Evolutionary conservation across 2,113 vertebrate species (phyloP), one percentile per base, ranked within the genome.

Genomic region (Sigmodon hispidus): DNA sequence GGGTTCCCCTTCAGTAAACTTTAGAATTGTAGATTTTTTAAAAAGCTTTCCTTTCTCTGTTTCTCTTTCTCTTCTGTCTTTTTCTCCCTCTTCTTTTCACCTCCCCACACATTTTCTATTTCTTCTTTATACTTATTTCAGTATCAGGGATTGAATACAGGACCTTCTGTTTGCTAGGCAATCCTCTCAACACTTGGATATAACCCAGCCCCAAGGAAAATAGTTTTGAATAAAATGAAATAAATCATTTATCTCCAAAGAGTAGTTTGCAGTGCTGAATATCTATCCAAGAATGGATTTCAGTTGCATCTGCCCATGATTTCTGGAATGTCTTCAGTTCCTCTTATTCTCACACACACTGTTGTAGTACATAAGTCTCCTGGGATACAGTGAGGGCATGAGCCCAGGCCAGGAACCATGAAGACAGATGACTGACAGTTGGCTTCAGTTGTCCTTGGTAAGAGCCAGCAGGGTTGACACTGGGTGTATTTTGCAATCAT

Each of bases 401-500:
- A 45, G 45, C 63, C 22, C 11, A 65, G 36, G 50, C 83, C 63
- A 80, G 52, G 17, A n/a, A 19, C 11, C 5, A 48, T 11, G 7
- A 22, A 94, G 77, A 59, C 1, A 96, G 90, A 97, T 91, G 96
- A 92, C 52, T 11, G 2, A 24, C 15, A 52, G 83, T 96, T 95
- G 87, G 70, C 95, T 96, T 96, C 89, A 93, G 90, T 40, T 97
- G 72, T 87, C 96, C 93, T 0, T 26, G 34, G 5, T 96, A 24
- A 70, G 92, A 98, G 94, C 95, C 96, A 93, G 95, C 93, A 94
- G 91, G 77, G 80, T 94, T 97, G 98, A 98, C 96, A 97, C 90
- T 77, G 57, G 90, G 93, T 88, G 87, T 97, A 95, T 98, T 98
- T 98, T 98, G 94, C 97, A 97, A 97, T 98, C 95, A 97, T 98